A percentile compares a stretch with the other conserved stretches of the same genome.
These are phyloP conservation scores for Villa cingulata DNA, from an alignment of 2,888 invertebrate genomes.

Conservation along the genomic window DNA sequence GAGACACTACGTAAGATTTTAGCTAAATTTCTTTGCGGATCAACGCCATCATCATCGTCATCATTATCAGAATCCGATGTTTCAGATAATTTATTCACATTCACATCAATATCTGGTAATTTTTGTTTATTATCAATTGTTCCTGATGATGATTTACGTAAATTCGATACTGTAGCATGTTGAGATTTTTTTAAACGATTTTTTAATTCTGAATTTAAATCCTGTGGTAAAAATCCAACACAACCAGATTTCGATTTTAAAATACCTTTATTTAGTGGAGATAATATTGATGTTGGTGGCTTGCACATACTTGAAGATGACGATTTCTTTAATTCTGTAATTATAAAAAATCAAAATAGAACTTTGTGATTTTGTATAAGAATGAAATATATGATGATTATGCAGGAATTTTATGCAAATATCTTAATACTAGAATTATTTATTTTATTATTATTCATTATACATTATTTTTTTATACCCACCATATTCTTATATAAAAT, in stretches of 20 bases:
- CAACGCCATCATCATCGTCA: slow-evolving; percentile 15
- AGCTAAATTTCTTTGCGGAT: slow-evolving; percentile 26
- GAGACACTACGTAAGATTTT: slow-evolving; percentile 27
- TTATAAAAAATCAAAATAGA: neutral
- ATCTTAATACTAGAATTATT: neutral
- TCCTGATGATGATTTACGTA: slow-evolving; percentile 31
- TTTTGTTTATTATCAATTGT: slow-evolving; percentile 22
- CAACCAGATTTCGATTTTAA: slow-evolving; percentile 28
- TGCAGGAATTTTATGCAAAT: no score
- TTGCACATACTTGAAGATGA: neutral
- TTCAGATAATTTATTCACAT: slow-evolving; percentile 7
- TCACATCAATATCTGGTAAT: slow-evolving; percentile 6
- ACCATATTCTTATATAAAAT: no score
- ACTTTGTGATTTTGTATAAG: no score
- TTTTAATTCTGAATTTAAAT: slow-evolving; percentile 33
- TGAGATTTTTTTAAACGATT: slow-evolving; percentile 32
- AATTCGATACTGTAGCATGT: slow-evolving; percentile 31
- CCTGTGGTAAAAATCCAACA: slow-evolving; percentile 30
- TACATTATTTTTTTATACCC: no score
- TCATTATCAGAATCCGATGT: slow-evolving; percentile 14
- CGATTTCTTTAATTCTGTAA: slow-evolving; percentile 10
- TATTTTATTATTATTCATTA: no score
- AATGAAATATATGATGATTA: no score
- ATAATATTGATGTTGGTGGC: slow-evolving; percentile 9
- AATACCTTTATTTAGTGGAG: slow-evolving; percentile 22